Evolutionary conservation across 2,113 vertebrate species (phyloP), one percentile per base, ranked within the genome.

Genomic region (Myiozetetes cayanensis): DNA sequence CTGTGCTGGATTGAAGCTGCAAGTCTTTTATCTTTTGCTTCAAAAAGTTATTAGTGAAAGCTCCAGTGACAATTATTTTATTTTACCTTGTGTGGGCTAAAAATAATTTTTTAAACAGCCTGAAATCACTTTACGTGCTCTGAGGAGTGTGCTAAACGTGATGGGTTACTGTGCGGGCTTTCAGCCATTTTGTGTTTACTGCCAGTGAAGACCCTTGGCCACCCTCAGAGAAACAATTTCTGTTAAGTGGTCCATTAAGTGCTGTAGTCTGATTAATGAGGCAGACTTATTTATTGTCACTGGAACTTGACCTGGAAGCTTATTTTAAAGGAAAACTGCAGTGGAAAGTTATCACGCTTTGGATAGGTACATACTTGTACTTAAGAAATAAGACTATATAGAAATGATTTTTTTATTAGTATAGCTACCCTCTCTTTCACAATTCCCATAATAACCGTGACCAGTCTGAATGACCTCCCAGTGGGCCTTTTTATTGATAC

Each of bases 401-500:
- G 30, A 92, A 85, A 68, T 74, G 10, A 44, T 11, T 58, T 92
- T 92, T 95, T 94, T 83, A 24, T 87, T 80, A 50, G 47, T 50
- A 39, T 15, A 63, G 44, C 58, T 90, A 17, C 56, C 24, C 8
- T 83, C 21, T 70, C 58, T 94, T 83, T 85, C 67, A 59, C 58
- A 58, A 25, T 91, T 77, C 72, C 78, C 22, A 25, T 90, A 88
- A 95, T 77, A 95, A 59, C 85, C 35, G 14, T 83, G 90, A 77
- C 91, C 71, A 65, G 43, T 63, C 55, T 85, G 85, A 94, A 85
- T 93, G 56, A 73, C 91, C 62, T 89, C 87, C 85, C 75, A 83
- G 59, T 80, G 91, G 55, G 79, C 81, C 82, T 74, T 91, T 94
- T 94, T 93, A 94, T 88, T 96, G 93, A 88, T 96, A 83, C 63